Base-by-base conservation (phyloP, 2,888 invertebrate genomes). In the Yponomeuta sedellus region DNA sequence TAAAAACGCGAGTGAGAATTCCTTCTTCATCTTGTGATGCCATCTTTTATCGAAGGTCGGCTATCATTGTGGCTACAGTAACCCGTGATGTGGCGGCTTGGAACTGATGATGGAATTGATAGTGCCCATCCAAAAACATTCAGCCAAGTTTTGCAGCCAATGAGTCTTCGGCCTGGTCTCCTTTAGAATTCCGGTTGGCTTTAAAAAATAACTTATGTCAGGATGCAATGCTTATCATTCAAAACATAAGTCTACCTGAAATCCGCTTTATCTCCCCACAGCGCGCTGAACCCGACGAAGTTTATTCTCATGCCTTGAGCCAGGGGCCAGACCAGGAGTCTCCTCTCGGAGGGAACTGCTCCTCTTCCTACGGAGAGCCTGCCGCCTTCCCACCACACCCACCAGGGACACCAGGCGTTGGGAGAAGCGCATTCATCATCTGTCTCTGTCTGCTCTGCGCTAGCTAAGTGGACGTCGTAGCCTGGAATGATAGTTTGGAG, bases 301-400 rank as follows among this genome's bases (percentile, higher is more conserved):
- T 92, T 92, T 61, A 94, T 92, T 75, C 92, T 92, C 84, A 93
- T 91, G 64, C 93, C 92, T 62, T 87, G 80, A 61, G 93, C 93
- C 70, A 94, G 83, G 0, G 92, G 92, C 94, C 94, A 94, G 6
- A 92, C 92, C 8, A 94, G 80, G 11, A 94, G 81, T 5, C 93
- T 85, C 25, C 92, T 80, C 70, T 93, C 92, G 0, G 92, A 85
- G 0, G 93, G 92, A 0, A 88, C 83, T 0, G 93, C 92, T 0
- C 94, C 94, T 4, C 86, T 80, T 0, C 94, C 94, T 16, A 94
- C 92, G 0, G 92, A 86, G 19, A 94, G 79, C 11, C 88, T 79
- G 0, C 92, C 93, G 0, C 92, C 92, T 68, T 93, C 94, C 94
- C 94, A 94, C 79, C 92, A 93, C n/a, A 94, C 89, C 94, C 94